Conservation (phyloP, 2,888 invertebrate species). For the Pomacea canaliculata region DNA sequence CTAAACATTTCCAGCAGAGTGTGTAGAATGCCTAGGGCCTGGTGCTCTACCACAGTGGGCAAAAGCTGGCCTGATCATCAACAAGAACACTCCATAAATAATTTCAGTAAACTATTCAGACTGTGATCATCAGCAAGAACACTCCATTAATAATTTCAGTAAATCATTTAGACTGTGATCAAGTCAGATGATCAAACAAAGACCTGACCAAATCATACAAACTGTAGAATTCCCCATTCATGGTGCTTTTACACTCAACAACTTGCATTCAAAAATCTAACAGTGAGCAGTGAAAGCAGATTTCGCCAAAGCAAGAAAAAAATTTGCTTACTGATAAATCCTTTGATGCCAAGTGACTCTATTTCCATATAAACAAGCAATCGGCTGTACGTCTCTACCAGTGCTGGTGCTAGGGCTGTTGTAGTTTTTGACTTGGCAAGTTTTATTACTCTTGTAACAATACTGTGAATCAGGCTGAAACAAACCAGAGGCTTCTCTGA, state of each 20-base stretch:
- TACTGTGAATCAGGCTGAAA: slow-evolving; percentile 77
- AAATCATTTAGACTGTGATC: too few species aligned
- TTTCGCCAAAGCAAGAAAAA: background rate
- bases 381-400: slow-evolving; percentile 94
- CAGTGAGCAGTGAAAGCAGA: too few species aligned
- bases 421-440: slow-evolving; percentile 86
- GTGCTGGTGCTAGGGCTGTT: slow-evolving; percentile 87
- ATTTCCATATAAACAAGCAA: slow-evolving; percentile 95
- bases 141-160: too few species aligned
- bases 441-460: slow-evolving; percentile 87
- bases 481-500: background rate
- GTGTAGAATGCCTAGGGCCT: slow-evolving; percentile 96
- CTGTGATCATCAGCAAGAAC: too few species aligned
- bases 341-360: slow-evolving; percentile 95
- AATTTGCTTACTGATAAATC: slow-evolving; percentile 84
- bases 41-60: slow-evolving; percentile 90
- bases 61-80: slow-evolving; percentile 80
- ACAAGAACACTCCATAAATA: too few species aligned
- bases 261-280: too few species aligned
- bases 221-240: too few species aligned
- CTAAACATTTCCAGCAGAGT: slow-evolving; percentile 96
- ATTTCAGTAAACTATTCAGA: too few species aligned
- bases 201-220: too few species aligned
- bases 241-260: too few species aligned
- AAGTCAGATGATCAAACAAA: too few species aligned